Evolutionary conservation across 2,113 vertebrate genomes (phyloP).

Genomic region (Nothoprocta perdicaria): DNA sequence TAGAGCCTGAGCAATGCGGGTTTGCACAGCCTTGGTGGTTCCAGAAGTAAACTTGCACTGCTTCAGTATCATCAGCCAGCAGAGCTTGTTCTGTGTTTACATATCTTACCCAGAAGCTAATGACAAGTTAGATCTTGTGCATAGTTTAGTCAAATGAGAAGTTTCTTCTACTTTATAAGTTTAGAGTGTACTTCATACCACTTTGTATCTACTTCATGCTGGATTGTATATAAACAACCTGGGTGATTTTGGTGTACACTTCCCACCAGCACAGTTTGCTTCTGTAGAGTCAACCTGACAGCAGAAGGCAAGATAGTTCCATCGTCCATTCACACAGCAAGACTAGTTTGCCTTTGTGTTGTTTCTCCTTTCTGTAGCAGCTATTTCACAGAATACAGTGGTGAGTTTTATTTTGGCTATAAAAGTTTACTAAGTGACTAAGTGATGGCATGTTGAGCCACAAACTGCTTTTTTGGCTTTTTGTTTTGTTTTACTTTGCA

Average conservation of each 20-base stretch:
- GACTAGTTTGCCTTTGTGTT: not conserved
- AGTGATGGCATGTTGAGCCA: not conserved
- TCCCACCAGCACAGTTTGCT: not conserved
- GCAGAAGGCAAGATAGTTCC: not conserved
- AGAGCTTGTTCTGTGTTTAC: not conserved
- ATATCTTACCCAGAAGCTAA: not conserved
- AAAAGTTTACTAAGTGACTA: not conserved
- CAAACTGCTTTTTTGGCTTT: not conserved
- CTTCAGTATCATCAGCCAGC: not conserved
- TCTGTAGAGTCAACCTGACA: not conserved
- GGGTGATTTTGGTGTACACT: not conserved
- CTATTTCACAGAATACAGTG: not conserved
- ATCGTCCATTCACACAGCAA: not conserved
- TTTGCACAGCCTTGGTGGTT: not conserved
- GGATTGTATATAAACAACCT: slow-evolving; percentile 1
- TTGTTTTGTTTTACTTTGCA: not conserved
- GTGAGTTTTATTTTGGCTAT: not conserved
- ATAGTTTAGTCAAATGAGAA: slow-evolving; percentile 3
- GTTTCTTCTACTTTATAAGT: slow-evolving; percentile 10
- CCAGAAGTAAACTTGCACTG: not conserved
- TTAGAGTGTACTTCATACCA: too few relatives aligned
- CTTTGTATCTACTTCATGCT: not conserved
- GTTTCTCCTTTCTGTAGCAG: not conserved
- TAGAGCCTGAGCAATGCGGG: not conserved
- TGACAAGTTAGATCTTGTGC: not conserved